Base-by-base conservation (phyloP, 2,888 invertebrate genomes). In the Hybos culiciformis region DNA sequence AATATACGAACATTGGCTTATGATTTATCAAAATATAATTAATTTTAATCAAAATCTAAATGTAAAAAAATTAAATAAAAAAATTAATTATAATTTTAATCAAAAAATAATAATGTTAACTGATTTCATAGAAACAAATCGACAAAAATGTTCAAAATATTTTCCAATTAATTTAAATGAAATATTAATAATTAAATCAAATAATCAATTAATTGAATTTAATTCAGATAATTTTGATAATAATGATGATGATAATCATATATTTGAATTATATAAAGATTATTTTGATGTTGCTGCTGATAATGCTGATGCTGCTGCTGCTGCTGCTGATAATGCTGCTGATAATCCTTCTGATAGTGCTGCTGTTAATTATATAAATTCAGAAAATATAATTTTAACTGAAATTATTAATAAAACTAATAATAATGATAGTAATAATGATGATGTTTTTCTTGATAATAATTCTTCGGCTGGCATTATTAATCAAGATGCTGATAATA, bases 41-140 rank as follows among this genome's bases (percentile, higher is more conserved):
- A 69, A 55, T 44, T 45, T 46, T 23, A 46, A 46, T 31, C 42
- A 46, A 33, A 44, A 20, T 15, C 20, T 17, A 2, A n/a, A 18
- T 19, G 19, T 4, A 5, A 29, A 29, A 15, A 29, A 40, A 6
- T 15, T 20, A 42, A 43, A 18, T 18, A 11, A 17, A 17, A 17
- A 15, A 32, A 32, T 17, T 14, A 38, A 23, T n/a, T 39, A n/a
- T 15, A 39, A 24, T 39, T 21, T 17, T 38, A 59, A 70, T 37
- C 76, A 75, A 50, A 75, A 76, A 56, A 77, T 93, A 36, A 84
- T 92, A 2, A 93, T 93, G 92, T 78, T 93, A 39, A 93, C 93
- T 1, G 84, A 85, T 57, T 75, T 93, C 48, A 74, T 82, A 49
- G 93, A 93, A 59, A 83, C 85, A 54, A 80, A 75, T 54, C 67